These are phyloP conservation scores for Patella ulyssiponensis DNA, from an alignment of 2,888 invertebrate genomes.

Conservation along the genomic window DNA sequence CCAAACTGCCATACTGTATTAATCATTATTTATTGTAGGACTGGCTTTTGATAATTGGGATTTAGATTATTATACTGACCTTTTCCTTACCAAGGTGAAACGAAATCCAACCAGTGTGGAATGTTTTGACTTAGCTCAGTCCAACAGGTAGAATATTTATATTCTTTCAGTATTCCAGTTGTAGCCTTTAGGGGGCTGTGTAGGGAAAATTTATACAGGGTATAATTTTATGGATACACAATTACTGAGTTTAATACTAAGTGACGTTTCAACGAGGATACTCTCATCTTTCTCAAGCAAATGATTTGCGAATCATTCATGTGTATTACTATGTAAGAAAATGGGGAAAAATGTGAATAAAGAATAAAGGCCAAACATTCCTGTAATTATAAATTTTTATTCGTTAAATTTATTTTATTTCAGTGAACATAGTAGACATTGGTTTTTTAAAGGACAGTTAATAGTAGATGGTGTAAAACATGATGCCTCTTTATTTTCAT, in stretches of 20 bases:
- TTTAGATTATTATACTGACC: slow-evolving; percentile 88
- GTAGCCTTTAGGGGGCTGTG: too few species aligned
- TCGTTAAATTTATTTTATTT: slow-evolving; percentile 26
- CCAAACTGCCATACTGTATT: background rate
- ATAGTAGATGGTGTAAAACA: slow-evolving; percentile 81
- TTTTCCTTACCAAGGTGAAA: slow-evolving; percentile 86
- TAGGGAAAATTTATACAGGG: too few species aligned
- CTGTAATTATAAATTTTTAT: background rate
- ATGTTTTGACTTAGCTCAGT: slow-evolving; percentile 97
- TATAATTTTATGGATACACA: too few species aligned
- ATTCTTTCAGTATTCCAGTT: too few species aligned
- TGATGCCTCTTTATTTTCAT: slow-evolving; percentile 88
- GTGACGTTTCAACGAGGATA: too few species aligned
- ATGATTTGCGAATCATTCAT: too few species aligned
- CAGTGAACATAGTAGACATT: slow-evolving; percentile 96
- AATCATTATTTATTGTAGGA: slow-evolving; percentile 70
- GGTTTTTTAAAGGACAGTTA: slow-evolving; percentile 94
- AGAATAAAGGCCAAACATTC: too few species aligned
- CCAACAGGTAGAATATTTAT: slow-evolving; percentile 78
- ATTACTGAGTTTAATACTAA: too few species aligned
- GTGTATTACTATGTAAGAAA: too few species aligned
- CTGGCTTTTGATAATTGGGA: slow-evolving; percentile 95
- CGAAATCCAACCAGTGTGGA: slow-evolving; percentile 97
- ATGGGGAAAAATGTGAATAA: too few species aligned
- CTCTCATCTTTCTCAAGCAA: too few species aligned